Evolutionary conservation across 37 sponge, comb jelly and placozoan genomes (phyloP), one percentile per base, ranked within the genome.

Genomic region (Ephydatia muelleri): DNA sequence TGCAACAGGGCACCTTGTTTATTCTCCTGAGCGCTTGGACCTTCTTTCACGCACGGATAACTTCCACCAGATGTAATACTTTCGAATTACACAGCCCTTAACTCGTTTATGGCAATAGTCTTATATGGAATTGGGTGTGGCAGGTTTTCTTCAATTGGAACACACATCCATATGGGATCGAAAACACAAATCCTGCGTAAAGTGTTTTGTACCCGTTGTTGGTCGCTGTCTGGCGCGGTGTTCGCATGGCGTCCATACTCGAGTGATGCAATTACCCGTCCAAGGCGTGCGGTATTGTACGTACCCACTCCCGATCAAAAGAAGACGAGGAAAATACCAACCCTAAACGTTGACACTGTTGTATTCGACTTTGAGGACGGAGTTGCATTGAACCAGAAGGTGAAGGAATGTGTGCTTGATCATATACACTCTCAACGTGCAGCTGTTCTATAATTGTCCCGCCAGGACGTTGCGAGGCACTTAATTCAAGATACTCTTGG

Each of bases 301-400:
- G 95, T 98, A 28, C 99, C 99, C 3, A 96, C 94, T 3, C 84
- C 86, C 38, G 95, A 94, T 67, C 82, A 88, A 43, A 75, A 93
- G 35, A 98, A 96, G 82, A 81, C 86, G 0, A 43, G 80, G 33
- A 98, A 98, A 72, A 90, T 90, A 11, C 34, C 91, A 3, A 39
- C 88, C 12, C 67, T 94, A n/a, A 78, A 80, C 38, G 93, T 91
- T n/a, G 99, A 98, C 80, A 78, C 93, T 19, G 86, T 94, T 21
- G 97, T 90, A 6, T 76, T 96, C 29, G 99, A 98, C 65, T 35
- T 94, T 29, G 99, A 98, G 86, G 99, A 98, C 80, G 99, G 97
- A n/a, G 97, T 98, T 3, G 97, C 96, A 34, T 33, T 78, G 13
- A 87, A 79, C 28, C 90, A 90, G 38, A 98, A 98, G 86, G 94